A percentile compares a stretch with the other conserved stretches of the same genome.
Evolutionary conservation across 2,797 vertebrate species (phyloP).

Genomic region (Darevskia nairensis): DNA sequence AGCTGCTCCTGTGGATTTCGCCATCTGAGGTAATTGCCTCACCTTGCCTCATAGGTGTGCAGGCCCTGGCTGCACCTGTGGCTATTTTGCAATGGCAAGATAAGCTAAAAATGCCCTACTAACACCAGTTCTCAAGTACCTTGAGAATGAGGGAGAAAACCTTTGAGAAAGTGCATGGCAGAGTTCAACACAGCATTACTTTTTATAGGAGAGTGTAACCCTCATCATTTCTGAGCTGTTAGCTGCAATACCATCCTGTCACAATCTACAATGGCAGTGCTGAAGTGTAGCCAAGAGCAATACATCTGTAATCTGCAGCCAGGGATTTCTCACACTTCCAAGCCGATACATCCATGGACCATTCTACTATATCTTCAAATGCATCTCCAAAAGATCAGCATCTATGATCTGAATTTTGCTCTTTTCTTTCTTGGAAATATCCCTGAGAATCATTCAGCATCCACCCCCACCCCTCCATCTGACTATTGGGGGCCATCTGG

Average conservation of each 20-base stretch:
- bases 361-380: background rate
- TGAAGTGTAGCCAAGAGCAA: background rate
- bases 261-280: background rate
- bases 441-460: background rate
- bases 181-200: too few relatives aligned
- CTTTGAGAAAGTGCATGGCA: too few relatives aligned
- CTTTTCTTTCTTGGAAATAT: background rate
- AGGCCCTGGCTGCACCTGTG: too few relatives aligned
- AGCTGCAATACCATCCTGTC: background rate
- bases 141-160: too few relatives aligned
- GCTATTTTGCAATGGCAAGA: too few relatives aligned
- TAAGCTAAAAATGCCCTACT: too few relatives aligned
- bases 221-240: background rate
- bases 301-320: too few relatives aligned
- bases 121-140: too few relatives aligned
- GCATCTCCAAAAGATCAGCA: background rate
- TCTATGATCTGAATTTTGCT: background rate
- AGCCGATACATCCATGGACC: background rate
- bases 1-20: too few relatives aligned
- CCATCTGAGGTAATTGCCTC: too few relatives aligned
- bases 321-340: background rate
- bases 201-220: background rate
- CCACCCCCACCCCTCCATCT: background rate
- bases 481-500: conserved; percentile 16
- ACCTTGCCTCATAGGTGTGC: too few relatives aligned